Evolutionary conservation across 2,888 invertebrate species (phyloP).

Genomic region (Zaprionus lineosus): DNA sequence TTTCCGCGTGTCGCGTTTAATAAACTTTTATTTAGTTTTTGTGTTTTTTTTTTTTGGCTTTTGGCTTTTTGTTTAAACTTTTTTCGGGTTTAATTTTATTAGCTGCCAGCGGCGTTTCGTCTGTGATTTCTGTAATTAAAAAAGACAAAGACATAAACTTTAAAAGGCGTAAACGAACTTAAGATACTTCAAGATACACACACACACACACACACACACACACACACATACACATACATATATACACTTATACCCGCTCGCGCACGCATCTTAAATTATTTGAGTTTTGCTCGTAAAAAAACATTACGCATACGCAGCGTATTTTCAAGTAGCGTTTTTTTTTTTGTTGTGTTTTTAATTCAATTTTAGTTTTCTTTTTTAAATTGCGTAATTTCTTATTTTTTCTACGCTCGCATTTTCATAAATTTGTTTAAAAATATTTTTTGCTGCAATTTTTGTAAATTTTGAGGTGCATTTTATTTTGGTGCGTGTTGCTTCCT

Average conservation of each 20-base stretch:
- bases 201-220: background rate
- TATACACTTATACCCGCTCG: background rate
- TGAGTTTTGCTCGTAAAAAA: conserved; percentile 25
- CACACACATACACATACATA: background rate
- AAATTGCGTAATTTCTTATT: conserved; percentile 64
- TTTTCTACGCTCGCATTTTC: conserved; percentile 5
- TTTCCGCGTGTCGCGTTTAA: conserved; percentile 30
- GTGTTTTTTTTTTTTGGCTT: conserved; percentile 6
- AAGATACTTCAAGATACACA: background rate
- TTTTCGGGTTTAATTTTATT: conserved; percentile 16
- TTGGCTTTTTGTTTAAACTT: background rate
- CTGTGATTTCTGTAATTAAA: conserved; percentile 32
- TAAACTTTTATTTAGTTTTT: conserved; percentile 1
- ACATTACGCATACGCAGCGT: conserved; percentile 54
- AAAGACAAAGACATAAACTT: background rate
- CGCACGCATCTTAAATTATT: conserved; percentile 4
- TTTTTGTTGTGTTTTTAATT: background rate
- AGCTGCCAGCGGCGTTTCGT: conserved; percentile 1
- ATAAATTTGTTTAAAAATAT: background rate
- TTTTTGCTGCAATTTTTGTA: too few species aligned
- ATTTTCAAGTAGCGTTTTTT: conserved; percentile 19
- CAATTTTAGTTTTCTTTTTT: background rate
- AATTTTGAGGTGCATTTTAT: conserved; percentile 36
- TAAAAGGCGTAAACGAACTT: too few species aligned
- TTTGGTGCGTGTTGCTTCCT: conserved; percentile 37